A percentile compares a stretch with the other conserved stretches of the same genome.
These are phyloP conservation scores for Verasper variegatus DNA, from an alignment of 2,113 vertebrate genomes.

Conservation along the genomic window DNA sequence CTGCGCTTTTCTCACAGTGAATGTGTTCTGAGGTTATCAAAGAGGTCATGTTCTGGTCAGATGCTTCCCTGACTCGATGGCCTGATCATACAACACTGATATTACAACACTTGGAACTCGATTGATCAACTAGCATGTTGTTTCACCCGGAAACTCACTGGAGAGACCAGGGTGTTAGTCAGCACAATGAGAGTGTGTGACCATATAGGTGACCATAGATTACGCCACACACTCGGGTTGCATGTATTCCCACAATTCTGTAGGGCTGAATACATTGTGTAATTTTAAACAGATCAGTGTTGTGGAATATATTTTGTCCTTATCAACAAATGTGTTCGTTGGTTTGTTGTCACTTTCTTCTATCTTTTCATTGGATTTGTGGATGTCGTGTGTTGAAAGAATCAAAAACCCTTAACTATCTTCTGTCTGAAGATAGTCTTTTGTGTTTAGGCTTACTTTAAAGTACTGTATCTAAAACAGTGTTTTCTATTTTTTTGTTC, in stretches of 20 bases:
- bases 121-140: slow-evolving; percentile 26
- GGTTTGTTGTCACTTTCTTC: too few species aligned
- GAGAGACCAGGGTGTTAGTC: not conserved
- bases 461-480: too few species aligned
- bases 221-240: not conserved
- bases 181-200: slow-evolving; percentile 15
- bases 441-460: not conserved
- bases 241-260: too few species aligned
- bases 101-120: slow-evolving; percentile 34
- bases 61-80: not conserved
- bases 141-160: slow-evolving; percentile 1
- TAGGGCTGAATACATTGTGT: too few species aligned
- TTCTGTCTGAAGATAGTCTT: too few species aligned
- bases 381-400: too few species aligned
- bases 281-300: too few species aligned
- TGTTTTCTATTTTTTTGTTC: too few species aligned
- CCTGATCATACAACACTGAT: slow-evolving; percentile 4
- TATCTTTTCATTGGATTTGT: too few species aligned
- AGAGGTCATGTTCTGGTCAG: not conserved
- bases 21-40: slow-evolving; percentile 7
- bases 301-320: too few species aligned
- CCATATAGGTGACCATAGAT: not conserved
- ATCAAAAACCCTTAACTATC: too few species aligned
- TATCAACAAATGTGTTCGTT: too few species aligned
- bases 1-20: not conserved